Evolutionary conservation across 2,797 vertebrate genomes (phyloP), one percentile per base, ranked within the genome.

Genomic region (Parambassis ranga): DNA sequence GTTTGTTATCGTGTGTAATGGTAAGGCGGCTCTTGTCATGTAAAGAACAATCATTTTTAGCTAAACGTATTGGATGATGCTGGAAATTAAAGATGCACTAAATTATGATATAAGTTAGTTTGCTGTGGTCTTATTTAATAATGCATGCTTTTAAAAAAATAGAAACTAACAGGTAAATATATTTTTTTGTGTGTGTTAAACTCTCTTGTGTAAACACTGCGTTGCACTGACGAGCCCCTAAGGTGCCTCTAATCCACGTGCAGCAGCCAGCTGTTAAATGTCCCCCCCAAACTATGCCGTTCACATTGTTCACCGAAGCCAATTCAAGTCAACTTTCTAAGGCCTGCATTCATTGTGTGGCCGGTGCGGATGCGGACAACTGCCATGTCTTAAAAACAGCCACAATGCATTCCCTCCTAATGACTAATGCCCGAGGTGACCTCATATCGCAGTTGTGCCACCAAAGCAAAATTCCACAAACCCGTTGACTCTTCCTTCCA

Each of bases 401-500:
- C 86, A 92, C 92, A 92, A 91, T 91, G 91, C 92, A 92, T 92
- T 92, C 91, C 75, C 87, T 87, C 83, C 84, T 88, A 84, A 77
- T 93, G 92, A 93, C 86, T 90, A 91, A 92, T 67, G 87, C 79
- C 80, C 82, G 86, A 88, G 88, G 84, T 92, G 91, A 92, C 89
- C 91, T 91, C 91, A 92, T 91, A 87, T 89, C 79, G 7, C 78
- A 77, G 82, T 90, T 91, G 83, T 92, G 92, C 92, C 76, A 89
- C 85, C 78, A 42, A 89, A 87, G 93, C 93, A 93, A 86, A 92
- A 93, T 93, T 91, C 89, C 91, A 89, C 82, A 83, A 85, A 86
- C 70, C 75, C 84, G 65, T 83, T 87, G 77, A 79, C 77, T 83
- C 75, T 87, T 88, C 89, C 90, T 90, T 92, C 89, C 89, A 91